Evolutionary conservation across 1,140 invertebrate genomes (phyloP).

Genomic region (Leptinotarsa lineolata): DNA sequence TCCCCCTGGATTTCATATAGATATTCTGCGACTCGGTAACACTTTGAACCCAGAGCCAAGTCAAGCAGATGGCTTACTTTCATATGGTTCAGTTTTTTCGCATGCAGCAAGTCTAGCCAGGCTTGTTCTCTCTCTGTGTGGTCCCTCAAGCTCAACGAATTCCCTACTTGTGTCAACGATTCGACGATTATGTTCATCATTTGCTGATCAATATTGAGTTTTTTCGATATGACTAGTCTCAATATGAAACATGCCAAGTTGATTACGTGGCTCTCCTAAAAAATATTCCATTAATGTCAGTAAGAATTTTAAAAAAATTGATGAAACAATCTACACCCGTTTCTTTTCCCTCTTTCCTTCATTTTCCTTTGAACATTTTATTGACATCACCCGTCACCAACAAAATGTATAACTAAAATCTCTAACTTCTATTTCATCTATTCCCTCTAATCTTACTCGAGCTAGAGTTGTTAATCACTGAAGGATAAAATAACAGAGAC

Average conservation of each 20-base stretch:
- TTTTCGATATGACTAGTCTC: slow-evolving; percentile 58
- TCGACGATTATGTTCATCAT: slow-evolving; percentile 56
- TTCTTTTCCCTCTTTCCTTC: slow-evolving; percentile 11
- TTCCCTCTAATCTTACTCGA: too few relatives aligned
- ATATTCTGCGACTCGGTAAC: slow-evolving; percentile 58
- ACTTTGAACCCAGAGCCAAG: slow-evolving; percentile 55
- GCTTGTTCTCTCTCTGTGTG: slow-evolving; percentile 79
- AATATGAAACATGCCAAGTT: slow-evolving; percentile 60
- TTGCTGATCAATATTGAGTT: slow-evolving; percentile 55
- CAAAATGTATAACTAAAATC: too few relatives aligned
- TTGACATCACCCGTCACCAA: too few relatives aligned
- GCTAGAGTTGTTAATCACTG: too few relatives aligned
- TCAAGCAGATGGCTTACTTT: slow-evolving; percentile 54
- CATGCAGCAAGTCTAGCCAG: slow-evolving; percentile 74
- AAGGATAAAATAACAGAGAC: too few relatives aligned
- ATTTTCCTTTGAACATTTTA: too few relatives aligned
- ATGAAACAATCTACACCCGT: slow-evolving; percentile 2
- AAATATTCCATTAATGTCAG: slow-evolving; percentile 10
- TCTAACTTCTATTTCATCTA: too few relatives aligned
- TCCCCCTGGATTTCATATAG: slow-evolving; percentile 56
- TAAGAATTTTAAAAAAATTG: background rate
- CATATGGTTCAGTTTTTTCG: slow-evolving; percentile 68
- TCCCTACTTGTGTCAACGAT: slow-evolving; percentile 56
- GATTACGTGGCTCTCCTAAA: slow-evolving; percentile 59
- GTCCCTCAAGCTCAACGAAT: slow-evolving; percentile 54